These are phyloP conservation scores for Ophthalmolycus amberensis DNA, from an alignment of 2,113 vertebrate genomes.

Conservation along the genomic window DNA sequence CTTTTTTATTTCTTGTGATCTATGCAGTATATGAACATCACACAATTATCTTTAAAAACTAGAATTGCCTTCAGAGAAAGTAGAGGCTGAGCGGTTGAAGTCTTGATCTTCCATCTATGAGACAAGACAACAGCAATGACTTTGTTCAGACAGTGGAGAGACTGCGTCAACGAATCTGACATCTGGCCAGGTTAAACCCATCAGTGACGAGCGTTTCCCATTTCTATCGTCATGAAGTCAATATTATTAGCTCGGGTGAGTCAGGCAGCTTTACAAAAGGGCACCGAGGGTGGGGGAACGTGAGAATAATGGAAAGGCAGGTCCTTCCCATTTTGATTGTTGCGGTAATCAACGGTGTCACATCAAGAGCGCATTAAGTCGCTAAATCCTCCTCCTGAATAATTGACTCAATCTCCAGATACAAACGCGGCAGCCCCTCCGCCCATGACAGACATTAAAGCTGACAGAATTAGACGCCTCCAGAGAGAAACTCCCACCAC, in stretches of 20 bases:
- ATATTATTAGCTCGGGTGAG: slow-evolving; percentile 10
- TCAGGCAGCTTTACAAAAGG: neutral
- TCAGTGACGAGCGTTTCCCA: slow-evolving; percentile 22
- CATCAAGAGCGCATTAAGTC: slow-evolving; percentile 15
- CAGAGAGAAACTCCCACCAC: slow-evolving; percentile 41
- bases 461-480: slow-evolving; percentile 50
- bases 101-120: slow-evolving; percentile 11
- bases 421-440: slow-evolving; percentile 33
- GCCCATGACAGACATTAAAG: slow-evolving; percentile 38
- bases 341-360: neutral
- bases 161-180: slow-evolving; percentile 43
- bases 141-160: slow-evolving; percentile 8
- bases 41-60: neutral
- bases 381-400: slow-evolving; percentile 58
- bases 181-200: slow-evolving; percentile 42
- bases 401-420: slow-evolving; percentile 46
- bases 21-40: neutral
- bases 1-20: neutral
- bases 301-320: neutral
- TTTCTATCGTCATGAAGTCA: slow-evolving; percentile 28
- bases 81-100: neutral
- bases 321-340: slow-evolving; percentile 12
- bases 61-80: neutral
- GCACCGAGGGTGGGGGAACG: neutral
- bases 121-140: slow-evolving; percentile 21